Base-by-base conservation (phyloP, 2,797 vertebrate species). In the Gorsachius magnificus region DNA sequence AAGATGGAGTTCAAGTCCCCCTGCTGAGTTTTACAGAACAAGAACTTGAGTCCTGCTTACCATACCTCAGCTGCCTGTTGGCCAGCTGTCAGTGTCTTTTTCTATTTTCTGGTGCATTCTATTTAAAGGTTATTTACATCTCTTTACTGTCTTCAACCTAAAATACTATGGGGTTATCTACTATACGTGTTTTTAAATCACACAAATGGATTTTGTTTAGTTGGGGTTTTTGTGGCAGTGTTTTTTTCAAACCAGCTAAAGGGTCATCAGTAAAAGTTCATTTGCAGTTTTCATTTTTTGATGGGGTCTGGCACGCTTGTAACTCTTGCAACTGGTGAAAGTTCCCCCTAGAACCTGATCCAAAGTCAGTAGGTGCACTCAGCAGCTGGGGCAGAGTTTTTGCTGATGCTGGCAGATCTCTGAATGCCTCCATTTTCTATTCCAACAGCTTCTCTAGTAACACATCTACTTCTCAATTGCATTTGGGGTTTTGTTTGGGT, bases 371-470 rank as follows among this genome's bases (percentile, higher is more conserved):
- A 79, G 81, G 71, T 70, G 45, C 25, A 5, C 51, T 72, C 80
- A 57, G 81, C 57, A 76, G 16, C 88, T 65, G 46, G 10, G 43
- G 29, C 45, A 71, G 36, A 58, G 36, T 7, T 93, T 93, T 87
- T 94, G 78, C 84, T 95, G 89, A 89, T 80, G 31, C 77, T 96
- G 71, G 87, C 92, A 89, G 78, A 36, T 66, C 31, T 87, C 26
- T 41, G 54, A 82, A 48, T 83, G 48, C 75, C 71, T 93, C 24
- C 1, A 2, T 83, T 83, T 91, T 89, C 64, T 83, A 10, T 90
- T 83, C 86, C 70, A 82, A 20, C 54, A 61, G n/a, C 38, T 84
- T 87, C 38, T 89, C 35, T 51, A 22, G 28, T 68, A 79, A 90
- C 46, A 31, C 17, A 58, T 65, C 28, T 53, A 10, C 41, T 83